A percentile compares a stretch with the other conserved stretches of the same genome.
Conservation (phyloP, 2,888 invertebrate genomes). For the Mesorhabditis sp. region DNA sequence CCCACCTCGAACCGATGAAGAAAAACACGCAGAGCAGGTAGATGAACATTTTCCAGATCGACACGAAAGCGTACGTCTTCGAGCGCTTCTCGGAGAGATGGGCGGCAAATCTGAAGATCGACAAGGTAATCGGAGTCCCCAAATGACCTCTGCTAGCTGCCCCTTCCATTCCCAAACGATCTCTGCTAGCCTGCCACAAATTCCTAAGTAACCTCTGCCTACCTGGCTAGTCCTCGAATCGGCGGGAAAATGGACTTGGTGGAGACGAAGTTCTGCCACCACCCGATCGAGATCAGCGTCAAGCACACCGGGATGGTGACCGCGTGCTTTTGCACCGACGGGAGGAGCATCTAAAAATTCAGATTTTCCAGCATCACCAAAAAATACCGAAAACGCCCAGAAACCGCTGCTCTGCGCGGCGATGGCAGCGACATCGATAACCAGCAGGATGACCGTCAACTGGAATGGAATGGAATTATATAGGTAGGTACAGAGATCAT, state of each 20-base stretch:
- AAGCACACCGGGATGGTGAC: slow-evolving; percentile 84
- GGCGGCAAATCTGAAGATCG: slow-evolving; percentile 29
- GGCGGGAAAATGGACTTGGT: slow-evolving; percentile 74
- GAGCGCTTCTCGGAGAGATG: slow-evolving; percentile 77
- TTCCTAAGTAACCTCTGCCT: background rate
- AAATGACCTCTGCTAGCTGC: background rate
- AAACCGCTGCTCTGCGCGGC: slow-evolving; percentile 85
- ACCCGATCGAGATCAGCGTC: slow-evolving; percentile 81
- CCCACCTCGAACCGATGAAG: slow-evolving; percentile 62
- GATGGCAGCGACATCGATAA: slow-evolving; percentile 75
- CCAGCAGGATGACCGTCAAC: slow-evolving; percentile 47
- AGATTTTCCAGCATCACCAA: background rate
- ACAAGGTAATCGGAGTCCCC: too few species aligned
- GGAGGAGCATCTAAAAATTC: slow-evolving; percentile 41
- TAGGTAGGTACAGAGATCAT: background rate
- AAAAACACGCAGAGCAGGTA: slow-evolving; percentile 76
- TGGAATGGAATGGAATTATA: background rate
- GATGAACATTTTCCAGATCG: slow-evolving; percentile 81
- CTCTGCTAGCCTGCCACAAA: background rate
- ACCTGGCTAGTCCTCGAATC: slow-evolving; percentile 44
- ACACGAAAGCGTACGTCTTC: slow-evolving; percentile 80
- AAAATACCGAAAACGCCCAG: slow-evolving; percentile 76
- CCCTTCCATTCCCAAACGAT: background rate
- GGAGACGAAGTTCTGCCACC: slow-evolving; percentile 97
- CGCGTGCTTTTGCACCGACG: slow-evolving; percentile 59